A percentile compares a stretch with the other conserved stretches of the same genome.
Evolutionary conservation across 2,888 invertebrate genomes (phyloP).

Genomic region (Catocala sponsa): DNA sequence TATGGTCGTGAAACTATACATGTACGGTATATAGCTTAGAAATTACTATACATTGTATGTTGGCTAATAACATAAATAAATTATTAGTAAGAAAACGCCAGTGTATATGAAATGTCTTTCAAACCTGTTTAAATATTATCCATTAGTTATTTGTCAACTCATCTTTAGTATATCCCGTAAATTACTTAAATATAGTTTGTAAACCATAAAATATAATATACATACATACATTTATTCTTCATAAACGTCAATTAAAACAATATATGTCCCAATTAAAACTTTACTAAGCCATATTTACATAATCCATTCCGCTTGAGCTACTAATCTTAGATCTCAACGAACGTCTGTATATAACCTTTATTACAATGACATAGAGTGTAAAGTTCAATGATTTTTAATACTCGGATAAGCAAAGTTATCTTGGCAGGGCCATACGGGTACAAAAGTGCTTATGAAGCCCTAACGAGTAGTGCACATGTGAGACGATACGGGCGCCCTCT

Average conservation of each 20-base stretch:
- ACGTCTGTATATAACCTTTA: conserved; percentile 27
- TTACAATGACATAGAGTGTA: conserved; percentile 38
- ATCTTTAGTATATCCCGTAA: no score
- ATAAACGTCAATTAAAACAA: conserved; percentile 61
- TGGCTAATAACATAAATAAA: no score
- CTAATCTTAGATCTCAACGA: conserved; percentile 29
- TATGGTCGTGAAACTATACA: no score
- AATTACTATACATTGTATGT: no score
- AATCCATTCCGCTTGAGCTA: conserved; percentile 53
- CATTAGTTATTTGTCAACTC: no score
- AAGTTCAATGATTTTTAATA: conserved; percentile 32
- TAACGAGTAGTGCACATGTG: conserved; percentile 69
- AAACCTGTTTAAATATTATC: no score
- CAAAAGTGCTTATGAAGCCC: conserved; percentile 67
- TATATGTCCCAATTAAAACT: conserved; percentile 62
- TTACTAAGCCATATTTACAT: conserved; percentile 59
- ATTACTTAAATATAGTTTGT: neutral
- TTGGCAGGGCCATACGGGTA: conserved; percentile 59
- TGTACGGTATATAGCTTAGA: no score
- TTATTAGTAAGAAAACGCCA: no score
- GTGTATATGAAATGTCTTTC: no score
- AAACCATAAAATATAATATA: conserved; percentile 21
- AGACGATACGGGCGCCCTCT: conserved; percentile 73
- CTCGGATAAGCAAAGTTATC: conserved; percentile 44
- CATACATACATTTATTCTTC: conserved; percentile 41